Evolutionary conservation across 2,797 vertebrate genomes (phyloP), one percentile per base, ranked within the genome.

Genomic region (Pipistrellus kuhlii): DNA sequence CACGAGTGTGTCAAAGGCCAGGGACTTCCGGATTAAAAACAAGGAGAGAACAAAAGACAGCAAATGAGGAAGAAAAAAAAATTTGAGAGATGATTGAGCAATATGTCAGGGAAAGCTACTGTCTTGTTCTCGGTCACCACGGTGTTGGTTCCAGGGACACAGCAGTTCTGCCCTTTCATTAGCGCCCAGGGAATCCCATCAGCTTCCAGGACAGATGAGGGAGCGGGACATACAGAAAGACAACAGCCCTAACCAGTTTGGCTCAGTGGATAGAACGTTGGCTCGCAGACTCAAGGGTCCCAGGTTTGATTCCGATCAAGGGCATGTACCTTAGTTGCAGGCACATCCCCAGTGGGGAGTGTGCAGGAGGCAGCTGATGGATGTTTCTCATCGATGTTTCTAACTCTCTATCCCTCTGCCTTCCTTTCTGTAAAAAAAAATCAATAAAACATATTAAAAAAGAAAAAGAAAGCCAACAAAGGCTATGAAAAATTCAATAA

Each of bases 1-100:
- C 0, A 98, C 96, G 1, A 99, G 96, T 0, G 99, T 98, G 77
- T 98, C 98, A 72, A 99, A 94, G 25, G 98, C 81, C 48, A 99
- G 93, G 0, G 78, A 89, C 99, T 99, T 32, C 55, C 68, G 93
- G 57, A 53, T 94, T 27, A 94, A 55, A 82, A 77, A 32, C 35
- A 53, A 44, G 35, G 38, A 72, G 35, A 92, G 57, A 87, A 82
- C 0, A 1, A 93, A 69, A 77, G 69, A 51, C n/a, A 93, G 21
- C 20, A 55, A 55, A 55, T 55, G 25, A 53, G 69, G 21, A 23
- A 6, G 35, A 69, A 23, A 4, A 30, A 69, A 35, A 20, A 4
- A 23, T 55, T 55, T 25, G 59, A 48, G n/a, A 87, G 8, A 14
- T 27, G 11, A 20, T 4, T 2, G 23, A 57, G 20, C 62, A 71